Evolutionary conservation across 2,113 vertebrate species (phyloP).

Genomic region (Tetrax tetrax): DNA sequence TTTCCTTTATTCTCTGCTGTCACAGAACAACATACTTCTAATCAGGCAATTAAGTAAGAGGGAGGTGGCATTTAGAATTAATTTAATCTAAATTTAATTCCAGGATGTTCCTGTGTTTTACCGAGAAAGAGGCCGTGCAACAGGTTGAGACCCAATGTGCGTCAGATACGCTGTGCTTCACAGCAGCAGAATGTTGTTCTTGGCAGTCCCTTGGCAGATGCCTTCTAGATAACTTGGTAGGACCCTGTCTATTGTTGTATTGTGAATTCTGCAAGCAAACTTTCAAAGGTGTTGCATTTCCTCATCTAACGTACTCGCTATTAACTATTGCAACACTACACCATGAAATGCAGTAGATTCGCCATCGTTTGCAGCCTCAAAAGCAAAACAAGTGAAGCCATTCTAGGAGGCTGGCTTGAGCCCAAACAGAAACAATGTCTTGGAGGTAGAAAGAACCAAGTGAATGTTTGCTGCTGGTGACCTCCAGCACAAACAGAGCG

Average conservation of each 20-base stretch:
- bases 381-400: background rate
- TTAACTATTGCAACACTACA: background rate
- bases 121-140: background rate
- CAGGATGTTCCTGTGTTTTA: constrained; percentile 4
- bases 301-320: fast-evolving
- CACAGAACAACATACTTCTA: background rate
- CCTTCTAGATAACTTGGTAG: background rate
- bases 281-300: background rate
- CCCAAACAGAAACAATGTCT: background rate
- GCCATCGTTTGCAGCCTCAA: background rate
- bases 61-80: background rate
- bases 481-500: background rate
- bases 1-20: background rate
- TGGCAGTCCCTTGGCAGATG: background rate
- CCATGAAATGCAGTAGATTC: background rate
- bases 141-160: background rate
- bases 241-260: background rate
- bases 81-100: background rate
- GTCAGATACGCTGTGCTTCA: background rate
- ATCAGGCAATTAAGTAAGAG: background rate
- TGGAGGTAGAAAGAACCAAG: background rate
- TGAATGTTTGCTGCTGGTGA: background rate
- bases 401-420: background rate
- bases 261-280: background rate
- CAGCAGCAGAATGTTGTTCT: background rate